A percentile compares a stretch with the other conserved stretches of the same genome.
phyloP scores from a whole-genome alignment of 37 sponge, comb jelly and placozoan species.

The Aplysina aerophoba region DNA sequence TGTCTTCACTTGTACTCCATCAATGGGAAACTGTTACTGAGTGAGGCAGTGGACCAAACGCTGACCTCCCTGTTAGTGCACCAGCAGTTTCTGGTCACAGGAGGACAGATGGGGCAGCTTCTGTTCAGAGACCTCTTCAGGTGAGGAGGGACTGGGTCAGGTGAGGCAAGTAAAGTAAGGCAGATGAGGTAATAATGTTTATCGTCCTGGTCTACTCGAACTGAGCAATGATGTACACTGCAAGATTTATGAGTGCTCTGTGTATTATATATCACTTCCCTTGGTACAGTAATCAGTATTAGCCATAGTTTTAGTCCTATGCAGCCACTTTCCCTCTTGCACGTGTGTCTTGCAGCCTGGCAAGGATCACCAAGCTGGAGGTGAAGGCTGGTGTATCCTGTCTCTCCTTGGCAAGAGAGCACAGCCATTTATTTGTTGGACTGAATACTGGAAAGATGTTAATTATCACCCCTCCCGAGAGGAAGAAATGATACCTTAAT shows the following conservation, averaged over 20 bases:
- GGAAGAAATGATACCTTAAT: not conserved
- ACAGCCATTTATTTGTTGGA: constrained; percentile 78
- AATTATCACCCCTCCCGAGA: constrained; percentile 54
- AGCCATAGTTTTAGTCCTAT: too few relatives aligned
- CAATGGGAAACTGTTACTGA: constrained; percentile 70
- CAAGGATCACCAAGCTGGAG: constrained; percentile 55
- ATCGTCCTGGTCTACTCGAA: too few relatives aligned
- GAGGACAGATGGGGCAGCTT: constrained; percentile 58
- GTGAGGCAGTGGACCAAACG: constrained; percentile 48
- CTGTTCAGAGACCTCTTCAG: constrained; percentile 64
- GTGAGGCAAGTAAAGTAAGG: too few relatives aligned
- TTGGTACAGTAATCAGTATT: too few relatives aligned
- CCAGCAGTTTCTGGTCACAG: constrained; percentile 71
- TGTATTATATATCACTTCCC: not conserved
- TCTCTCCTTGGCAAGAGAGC: constrained; percentile 39
- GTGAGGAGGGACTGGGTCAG: constrained; percentile 39
- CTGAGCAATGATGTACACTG: too few relatives aligned
- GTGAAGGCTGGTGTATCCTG: constrained; percentile 53
- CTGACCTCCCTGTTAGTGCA: constrained; percentile 55
- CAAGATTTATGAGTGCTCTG: not conserved
- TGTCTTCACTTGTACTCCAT: constrained; percentile 74
- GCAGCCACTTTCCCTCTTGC: too few relatives aligned
- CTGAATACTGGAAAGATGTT: constrained; percentile 78
- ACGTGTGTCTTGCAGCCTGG: constrained; percentile 36
- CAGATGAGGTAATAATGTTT: not conserved